phyloP scores from a whole-genome alignment of 2,113 vertebrate genomes.

The Martes martes region DNA sequence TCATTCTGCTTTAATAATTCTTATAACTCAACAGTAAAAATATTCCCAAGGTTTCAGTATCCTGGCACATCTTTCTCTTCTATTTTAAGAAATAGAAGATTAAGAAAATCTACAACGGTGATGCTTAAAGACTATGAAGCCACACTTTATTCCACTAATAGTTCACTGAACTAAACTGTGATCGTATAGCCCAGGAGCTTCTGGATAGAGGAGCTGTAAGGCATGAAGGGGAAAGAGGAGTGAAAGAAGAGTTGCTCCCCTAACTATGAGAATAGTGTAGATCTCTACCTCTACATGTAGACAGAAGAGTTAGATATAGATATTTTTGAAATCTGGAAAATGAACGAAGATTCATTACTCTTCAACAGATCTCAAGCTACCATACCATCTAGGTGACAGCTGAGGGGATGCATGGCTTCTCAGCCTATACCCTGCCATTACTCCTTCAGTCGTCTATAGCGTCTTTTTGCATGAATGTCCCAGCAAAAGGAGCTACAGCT shows the following conservation, averaged over 20 bases:
- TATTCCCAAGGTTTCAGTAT: background rate
- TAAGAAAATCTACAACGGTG: background rate
- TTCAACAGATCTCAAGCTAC: background rate
- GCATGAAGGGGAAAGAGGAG: background rate
- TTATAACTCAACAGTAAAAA: background rate
- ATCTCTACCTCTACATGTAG: background rate
- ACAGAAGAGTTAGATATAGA: background rate
- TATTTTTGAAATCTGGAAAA: background rate
- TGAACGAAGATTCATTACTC: background rate
- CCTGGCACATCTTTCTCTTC: background rate
- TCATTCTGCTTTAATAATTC: conserved; percentile 38
- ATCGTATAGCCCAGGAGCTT: background rate
- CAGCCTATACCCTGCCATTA: background rate
- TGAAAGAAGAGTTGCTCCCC: background rate
- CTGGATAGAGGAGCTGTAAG: background rate
- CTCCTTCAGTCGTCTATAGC: background rate
- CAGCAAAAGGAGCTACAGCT: background rate
- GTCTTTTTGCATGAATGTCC: background rate
- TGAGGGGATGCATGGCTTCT: background rate
- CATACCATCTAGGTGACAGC: background rate
- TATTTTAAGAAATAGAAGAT: background rate
- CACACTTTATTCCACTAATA: background rate
- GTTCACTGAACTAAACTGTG: background rate
- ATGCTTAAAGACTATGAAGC: background rate
- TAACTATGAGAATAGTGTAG: background rate